Evolutionary conservation across 2,113 vertebrate genomes (phyloP).

Genomic region (Misgurnus mizolepis): DNA sequence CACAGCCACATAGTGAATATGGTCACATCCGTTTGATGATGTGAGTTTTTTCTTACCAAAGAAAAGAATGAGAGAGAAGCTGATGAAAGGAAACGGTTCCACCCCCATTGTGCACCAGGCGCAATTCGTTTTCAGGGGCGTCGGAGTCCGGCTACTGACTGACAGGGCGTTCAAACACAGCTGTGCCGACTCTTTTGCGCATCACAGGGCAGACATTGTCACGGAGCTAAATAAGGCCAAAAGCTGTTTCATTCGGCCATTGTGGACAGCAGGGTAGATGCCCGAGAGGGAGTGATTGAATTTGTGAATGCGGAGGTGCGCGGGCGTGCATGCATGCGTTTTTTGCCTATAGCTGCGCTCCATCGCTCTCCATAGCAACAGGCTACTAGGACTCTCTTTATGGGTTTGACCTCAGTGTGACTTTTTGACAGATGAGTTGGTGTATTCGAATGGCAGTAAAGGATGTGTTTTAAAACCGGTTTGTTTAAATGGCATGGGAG

Average conservation of each 20-base stretch:
- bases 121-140: slow-evolving; percentile 12
- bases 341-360: background rate
- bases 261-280: slow-evolving; percentile 42
- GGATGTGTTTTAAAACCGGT: slow-evolving; percentile 15
- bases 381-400: slow-evolving; percentile 32
- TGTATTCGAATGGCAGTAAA: background rate
- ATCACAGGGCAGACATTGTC: slow-evolving; percentile 45
- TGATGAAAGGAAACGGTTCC: slow-evolving; percentile 16
- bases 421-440: slow-evolving; percentile 29
- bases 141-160: slow-evolving; percentile 19
- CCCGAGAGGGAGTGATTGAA: slow-evolving; percentile 42
- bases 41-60: slow-evolving; percentile 4
- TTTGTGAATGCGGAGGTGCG: slow-evolving; percentile 8
- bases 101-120: slow-evolving; percentile 43
- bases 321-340: background rate
- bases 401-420: slow-evolving; percentile 34
- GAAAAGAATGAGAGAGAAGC: slow-evolving; percentile 1
- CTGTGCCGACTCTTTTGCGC: slow-evolving; percentile 22
- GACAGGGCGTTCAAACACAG: slow-evolving; percentile 38
- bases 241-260: slow-evolving; percentile 29
- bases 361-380: slow-evolving; percentile 37
- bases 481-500: background rate
- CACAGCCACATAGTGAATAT: slow-evolving; percentile 26
- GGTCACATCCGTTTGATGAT: slow-evolving; percentile 45
- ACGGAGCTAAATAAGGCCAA: slow-evolving; percentile 6